Evolutionary conservation across 2,797 vertebrate species (phyloP).

Genomic region (Lutjanus argentimaculatus): DNA sequence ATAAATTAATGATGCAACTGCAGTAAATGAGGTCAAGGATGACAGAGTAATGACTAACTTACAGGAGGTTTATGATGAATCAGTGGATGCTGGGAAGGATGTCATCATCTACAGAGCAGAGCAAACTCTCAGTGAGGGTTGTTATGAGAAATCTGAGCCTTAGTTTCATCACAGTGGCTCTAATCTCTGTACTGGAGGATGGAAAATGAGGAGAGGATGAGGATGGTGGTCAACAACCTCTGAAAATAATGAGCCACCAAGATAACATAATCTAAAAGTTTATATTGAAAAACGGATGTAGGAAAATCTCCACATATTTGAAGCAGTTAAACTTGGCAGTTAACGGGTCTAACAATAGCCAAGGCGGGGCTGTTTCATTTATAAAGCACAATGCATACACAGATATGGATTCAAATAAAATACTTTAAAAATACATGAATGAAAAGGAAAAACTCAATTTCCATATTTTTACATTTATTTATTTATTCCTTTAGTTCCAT

Average conservation of each 20-base stretch:
- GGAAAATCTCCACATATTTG: neutral
- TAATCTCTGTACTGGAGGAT: neutral
- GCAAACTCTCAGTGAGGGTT: neutral
- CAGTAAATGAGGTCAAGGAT: slow-evolving; percentile 31
- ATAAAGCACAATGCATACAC: no score
- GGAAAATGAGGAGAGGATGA: neutral
- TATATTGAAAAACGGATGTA: neutral
- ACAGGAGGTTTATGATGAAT: slow-evolving; percentile 18
- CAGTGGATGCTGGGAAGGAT: slow-evolving; percentile 17
- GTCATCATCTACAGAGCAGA: neutral
- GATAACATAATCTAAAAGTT: neutral
- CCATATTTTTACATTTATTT: no score
- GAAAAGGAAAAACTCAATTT: no score
- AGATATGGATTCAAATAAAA: no score
- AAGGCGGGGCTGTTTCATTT: no score
- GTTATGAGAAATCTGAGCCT: neutral
- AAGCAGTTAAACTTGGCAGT: neutral
- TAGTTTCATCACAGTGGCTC: neutral
- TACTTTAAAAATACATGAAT: no score
- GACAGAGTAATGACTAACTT: slow-evolving; percentile 7
- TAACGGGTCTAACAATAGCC: no score
- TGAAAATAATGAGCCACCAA: slow-evolving; percentile 6
- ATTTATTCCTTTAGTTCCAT: no score
- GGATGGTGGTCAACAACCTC: neutral
- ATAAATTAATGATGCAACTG: slow-evolving; percentile 29